Evolutionary conservation across 2,113 vertebrate genomes (phyloP).

Genomic region (Crotophaga sulcirostris): DNA sequence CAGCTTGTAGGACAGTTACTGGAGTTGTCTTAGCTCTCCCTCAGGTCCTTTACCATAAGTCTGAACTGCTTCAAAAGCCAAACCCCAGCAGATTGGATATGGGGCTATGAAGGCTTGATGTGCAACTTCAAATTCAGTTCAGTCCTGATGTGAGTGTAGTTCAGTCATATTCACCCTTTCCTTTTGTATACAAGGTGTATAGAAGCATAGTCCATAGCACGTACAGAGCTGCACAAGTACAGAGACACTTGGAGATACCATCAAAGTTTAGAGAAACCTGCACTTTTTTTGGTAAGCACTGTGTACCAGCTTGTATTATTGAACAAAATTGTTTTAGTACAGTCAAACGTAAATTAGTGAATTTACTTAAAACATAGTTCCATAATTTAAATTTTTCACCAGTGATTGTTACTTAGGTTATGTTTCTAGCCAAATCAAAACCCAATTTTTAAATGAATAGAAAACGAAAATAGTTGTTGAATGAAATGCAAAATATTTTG

Average conservation of each 20-base stretch:
- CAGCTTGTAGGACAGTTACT: background rate
- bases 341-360: background rate
- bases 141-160: background rate
- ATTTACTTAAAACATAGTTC: background rate
- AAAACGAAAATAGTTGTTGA: background rate
- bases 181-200: background rate
- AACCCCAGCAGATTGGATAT: no score
- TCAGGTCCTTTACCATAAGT: background rate
- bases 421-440: background rate
- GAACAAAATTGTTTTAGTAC: background rate
- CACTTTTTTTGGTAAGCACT: background rate
- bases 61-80: background rate
- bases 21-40: background rate
- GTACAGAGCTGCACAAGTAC: background rate
- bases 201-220: background rate
- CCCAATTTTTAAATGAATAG: background rate
- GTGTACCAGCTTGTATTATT: background rate
- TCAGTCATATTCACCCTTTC: background rate
- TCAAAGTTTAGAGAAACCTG: background rate
- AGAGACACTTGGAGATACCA: background rate
- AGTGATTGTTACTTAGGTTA: background rate
- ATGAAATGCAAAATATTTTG: background rate
- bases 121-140: background rate
- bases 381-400: background rate
- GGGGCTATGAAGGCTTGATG: background rate